Conservation (phyloP, 92 coral and sea anemone genomes). For the Nematostella vectensis region DNA sequence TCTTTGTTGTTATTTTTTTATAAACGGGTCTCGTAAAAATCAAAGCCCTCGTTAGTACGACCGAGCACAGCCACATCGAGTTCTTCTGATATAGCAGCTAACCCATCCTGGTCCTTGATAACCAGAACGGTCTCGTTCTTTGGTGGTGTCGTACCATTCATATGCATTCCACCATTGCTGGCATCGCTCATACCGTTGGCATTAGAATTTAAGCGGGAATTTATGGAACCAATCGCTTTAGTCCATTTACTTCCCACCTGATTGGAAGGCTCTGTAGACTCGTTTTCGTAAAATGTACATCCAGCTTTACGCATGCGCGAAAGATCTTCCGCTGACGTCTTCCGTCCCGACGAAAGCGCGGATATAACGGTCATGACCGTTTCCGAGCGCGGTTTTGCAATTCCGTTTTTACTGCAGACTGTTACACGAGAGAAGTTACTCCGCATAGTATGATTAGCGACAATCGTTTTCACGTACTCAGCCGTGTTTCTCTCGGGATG, state of each 20-base stretch:
- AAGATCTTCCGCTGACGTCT: background rate
- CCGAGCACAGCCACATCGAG: background rate
- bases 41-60: background rate
- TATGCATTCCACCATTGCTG: background rate
- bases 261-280: too few species aligned
- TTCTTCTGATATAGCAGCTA: too few species aligned
- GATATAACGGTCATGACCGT: background rate
- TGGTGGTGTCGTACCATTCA: background rate
- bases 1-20: too few species aligned
- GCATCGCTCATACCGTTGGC: background rate
- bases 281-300: too few species aligned
- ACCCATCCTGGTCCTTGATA: too few species aligned
- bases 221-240: background rate
- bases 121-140: too few species aligned
- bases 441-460: conserved; percentile 45
- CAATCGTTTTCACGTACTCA: conserved; percentile 52
- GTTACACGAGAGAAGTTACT: conserved; percentile 12
- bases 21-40: background rate
- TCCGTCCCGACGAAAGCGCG: background rate
- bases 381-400: too few species aligned
- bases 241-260: background rate
- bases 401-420: too few species aligned
- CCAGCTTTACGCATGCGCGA: background rate
- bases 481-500: conserved; percentile 66
- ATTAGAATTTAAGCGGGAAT: background rate